phyloP scores from a whole-genome alignment of 2,113 vertebrate genomes.

The Peromyscus leucopus region DNA sequence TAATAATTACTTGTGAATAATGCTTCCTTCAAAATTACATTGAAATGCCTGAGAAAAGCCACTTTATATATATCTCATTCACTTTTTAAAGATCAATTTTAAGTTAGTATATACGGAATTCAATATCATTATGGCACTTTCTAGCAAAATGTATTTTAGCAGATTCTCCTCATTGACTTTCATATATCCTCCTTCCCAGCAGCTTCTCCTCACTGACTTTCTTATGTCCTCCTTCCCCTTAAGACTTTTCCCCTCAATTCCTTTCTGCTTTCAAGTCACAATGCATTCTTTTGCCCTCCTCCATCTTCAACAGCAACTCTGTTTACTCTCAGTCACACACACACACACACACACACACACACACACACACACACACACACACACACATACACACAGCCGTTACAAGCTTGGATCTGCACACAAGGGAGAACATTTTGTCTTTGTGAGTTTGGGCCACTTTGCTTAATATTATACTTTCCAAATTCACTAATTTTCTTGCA shows the following conservation, averaged over 20 bases:
- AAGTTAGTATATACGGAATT: background rate
- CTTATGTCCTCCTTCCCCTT: background rate
- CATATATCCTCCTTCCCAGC: background rate
- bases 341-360: background rate
- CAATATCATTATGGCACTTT: background rate
- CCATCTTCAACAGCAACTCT: background rate
- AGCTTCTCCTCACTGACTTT: background rate
- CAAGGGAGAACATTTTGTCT: background rate
- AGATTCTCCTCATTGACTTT: background rate
- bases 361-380: background rate
- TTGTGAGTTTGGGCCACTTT: background rate
- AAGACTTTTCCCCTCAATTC: background rate
- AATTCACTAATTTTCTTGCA: background rate
- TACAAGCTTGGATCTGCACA: background rate
- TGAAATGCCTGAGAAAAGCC: background rate
- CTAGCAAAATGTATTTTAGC: background rate
- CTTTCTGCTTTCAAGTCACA: background rate
- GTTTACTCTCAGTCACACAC: background rate
- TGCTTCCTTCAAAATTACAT: background rate
- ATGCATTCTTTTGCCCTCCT: background rate
- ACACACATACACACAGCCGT: background rate
- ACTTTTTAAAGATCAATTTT: background rate
- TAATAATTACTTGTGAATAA: constrained; percentile 23
- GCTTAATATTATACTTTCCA: background rate
- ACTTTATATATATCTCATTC: background rate